Evolutionary conservation across 2,797 vertebrate species (phyloP).

Genomic region (Thaleichthys pacificus): DNA sequence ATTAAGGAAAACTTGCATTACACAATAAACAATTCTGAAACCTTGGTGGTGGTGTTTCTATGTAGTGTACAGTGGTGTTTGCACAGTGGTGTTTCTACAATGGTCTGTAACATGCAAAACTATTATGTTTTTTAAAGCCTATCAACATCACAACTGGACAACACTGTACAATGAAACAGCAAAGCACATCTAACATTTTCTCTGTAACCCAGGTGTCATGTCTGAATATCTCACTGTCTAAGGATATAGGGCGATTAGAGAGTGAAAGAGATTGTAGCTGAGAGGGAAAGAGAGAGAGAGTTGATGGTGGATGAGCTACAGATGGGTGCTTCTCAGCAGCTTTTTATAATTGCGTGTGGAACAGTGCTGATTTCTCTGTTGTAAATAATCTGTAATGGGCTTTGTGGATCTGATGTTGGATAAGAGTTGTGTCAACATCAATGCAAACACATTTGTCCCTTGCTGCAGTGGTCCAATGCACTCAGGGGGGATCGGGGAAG

Average conservation of each 20-base stretch:
- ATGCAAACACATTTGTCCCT: neutral
- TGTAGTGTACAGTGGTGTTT: too few relatives aligned
- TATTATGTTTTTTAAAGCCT: too few relatives aligned
- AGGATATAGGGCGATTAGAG: neutral
- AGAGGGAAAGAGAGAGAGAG: neutral
- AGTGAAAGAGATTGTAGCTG: neutral
- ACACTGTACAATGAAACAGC: too few relatives aligned
- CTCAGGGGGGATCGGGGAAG: neutral
- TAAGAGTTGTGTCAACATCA: neutral
- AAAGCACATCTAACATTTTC: too few relatives aligned
- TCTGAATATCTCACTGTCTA: too few relatives aligned
- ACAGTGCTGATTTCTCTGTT: slow-evolving; percentile 25
- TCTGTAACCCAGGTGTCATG: too few relatives aligned
- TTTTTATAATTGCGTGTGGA: slow-evolving; percentile 51
- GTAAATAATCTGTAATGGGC: slow-evolving; percentile 43
- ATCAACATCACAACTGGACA: too few relatives aligned
- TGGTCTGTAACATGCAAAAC: too few relatives aligned
- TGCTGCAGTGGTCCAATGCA: neutral
- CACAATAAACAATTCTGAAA: too few relatives aligned
- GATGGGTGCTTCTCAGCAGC: slow-evolving; percentile 25
- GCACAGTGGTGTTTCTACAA: too few relatives aligned
- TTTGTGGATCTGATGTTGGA: slow-evolving; percentile 2
- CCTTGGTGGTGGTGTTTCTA: too few relatives aligned
- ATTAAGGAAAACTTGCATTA: too few relatives aligned
- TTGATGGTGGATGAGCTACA: slow-evolving; percentile 21